A percentile compares a stretch with the other conserved stretches of the same genome.
phyloP scores from a whole-genome alignment of 2,113 vertebrate species.

The rabbit (Oryctolagus cuniculus) region mOryCun1.1 NC_091433.1:52514001-52514500 shows the following conservation, averaged over 20 bases:
- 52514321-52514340: neutral
- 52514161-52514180: slow-evolving; percentile 18
- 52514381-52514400: neutral
- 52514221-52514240: neutral
- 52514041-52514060: neutral
- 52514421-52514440: neutral
- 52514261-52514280: neutral
- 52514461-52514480: neutral
- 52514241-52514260: neutral
- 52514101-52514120: neutral
- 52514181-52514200: neutral
- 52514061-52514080: neutral
- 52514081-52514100: neutral
- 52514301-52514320: neutral
- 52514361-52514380: neutral
- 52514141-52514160: slow-evolving; percentile 32
- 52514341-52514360: slow-evolving; percentile 5
- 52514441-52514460: slow-evolving; percentile 25
- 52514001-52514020: neutral
- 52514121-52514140: neutral
- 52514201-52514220: neutral
- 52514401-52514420: slow-evolving; percentile 3
- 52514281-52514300: neutral
- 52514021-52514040: neutral
- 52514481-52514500: neutral